Evolutionary conservation across 2,113 vertebrate species (phyloP), one percentile per base, ranked within the genome.

Genomic region (Coracopsis vasa): DNA sequence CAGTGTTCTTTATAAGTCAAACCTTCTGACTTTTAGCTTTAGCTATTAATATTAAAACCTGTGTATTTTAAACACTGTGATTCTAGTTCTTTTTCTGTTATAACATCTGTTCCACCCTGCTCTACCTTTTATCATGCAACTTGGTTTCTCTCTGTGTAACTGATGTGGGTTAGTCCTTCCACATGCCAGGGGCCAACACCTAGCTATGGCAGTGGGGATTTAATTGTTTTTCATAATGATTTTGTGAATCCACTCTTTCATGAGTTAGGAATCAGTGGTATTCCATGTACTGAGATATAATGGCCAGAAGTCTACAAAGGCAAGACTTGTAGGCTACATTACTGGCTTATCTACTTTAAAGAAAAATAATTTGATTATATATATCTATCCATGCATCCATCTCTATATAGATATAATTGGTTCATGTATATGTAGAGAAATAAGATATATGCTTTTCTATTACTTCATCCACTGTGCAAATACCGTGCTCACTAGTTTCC

Each of bases 111-210:
- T 81, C 9, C 42, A 27, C 31, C 91, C 86, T 80, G 78, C 23
- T 91, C 48, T 69, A 27, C 3, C 85, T 95, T 92, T 73, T 41
- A 29, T 24, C 5, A 0, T 95, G 90, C 86, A 86, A 47, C 39
- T 77, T 90, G 80, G 62, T 78, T 96, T 96, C 73, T 95, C 90
- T 96, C 69, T 96, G 80, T 73, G 67, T 56, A 70, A 35, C 37
- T 84, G n/a, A 37, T 80, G 17, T 50, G 41, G 28, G 27, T 73
- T 44, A 65, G 31, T 74, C 19, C 27, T 41, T 21, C 35, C 53
- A 42, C 42, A 4, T 70, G 44, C 48, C 53, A 56, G 37, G 15
- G 54, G 35, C 28, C 29, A 80, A 4, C 4, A 6, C 11, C 31
- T 83, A 54, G 27, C 25, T 39, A 8, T 28, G 16, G 21, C 74